Conservation (phyloP, 1,140 invertebrate species). For the Drosophila sp. region DNA sequence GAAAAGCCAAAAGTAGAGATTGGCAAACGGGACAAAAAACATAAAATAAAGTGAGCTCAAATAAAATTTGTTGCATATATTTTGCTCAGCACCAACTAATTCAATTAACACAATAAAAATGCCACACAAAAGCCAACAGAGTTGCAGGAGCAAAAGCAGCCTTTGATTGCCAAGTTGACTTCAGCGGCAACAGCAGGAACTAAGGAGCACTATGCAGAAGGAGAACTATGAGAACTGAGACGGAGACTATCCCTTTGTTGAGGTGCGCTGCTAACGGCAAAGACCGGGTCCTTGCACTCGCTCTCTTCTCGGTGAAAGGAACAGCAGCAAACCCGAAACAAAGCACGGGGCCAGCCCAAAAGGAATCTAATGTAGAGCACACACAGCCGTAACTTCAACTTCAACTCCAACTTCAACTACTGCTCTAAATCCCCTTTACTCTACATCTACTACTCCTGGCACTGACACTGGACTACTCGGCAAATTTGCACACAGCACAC, state of each 20-base stretch:
- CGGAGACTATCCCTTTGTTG: slow-evolving; percentile 49
- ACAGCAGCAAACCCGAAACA: slow-evolving; percentile 24
- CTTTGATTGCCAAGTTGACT: slow-evolving; percentile 34
- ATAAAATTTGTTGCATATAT: slow-evolving; percentile 72
- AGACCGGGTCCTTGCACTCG: slow-evolving; percentile 73
- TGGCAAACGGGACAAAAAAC: slow-evolving; percentile 8
- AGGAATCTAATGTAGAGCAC: slow-evolving; percentile 41
- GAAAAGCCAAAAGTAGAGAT: slow-evolving; percentile 8
- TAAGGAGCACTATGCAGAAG: background rate
- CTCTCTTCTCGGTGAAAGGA: background rate
- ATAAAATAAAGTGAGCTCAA: slow-evolving; percentile 56
- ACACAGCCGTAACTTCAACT: slow-evolving; percentile 18
- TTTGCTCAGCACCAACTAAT: slow-evolving; percentile 65
- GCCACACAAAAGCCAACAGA: slow-evolving; percentile 34
- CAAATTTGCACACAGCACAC: slow-evolving; percentile 74
- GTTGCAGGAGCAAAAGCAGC: background rate
- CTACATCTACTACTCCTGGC: slow-evolving; percentile 24
- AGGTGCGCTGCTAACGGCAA: slow-evolving; percentile 45
- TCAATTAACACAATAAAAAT: slow-evolving; percentile 78
- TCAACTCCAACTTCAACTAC: background rate
- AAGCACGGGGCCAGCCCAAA: slow-evolving; percentile 40
- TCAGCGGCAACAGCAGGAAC: slow-evolving; percentile 3
- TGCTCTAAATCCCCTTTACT: background rate
- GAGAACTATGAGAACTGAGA: background rate
- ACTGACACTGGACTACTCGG: slow-evolving; percentile 49